Conservation (phyloP, 2,113 vertebrate genomes). For the Percopsis transmontana region DNA sequence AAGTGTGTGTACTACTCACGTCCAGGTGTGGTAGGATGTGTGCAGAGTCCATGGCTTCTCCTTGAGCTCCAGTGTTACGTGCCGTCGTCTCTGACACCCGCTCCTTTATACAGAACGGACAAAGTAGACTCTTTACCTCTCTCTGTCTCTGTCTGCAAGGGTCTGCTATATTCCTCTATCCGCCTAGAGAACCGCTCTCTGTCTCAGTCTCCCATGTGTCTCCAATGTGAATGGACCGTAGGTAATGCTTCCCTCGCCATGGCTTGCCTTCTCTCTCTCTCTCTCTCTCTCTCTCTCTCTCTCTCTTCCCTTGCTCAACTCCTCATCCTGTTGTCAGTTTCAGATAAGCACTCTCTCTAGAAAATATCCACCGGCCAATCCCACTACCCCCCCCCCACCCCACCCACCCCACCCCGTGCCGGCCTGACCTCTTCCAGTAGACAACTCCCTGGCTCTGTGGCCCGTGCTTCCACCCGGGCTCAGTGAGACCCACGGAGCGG, state of each 20-base stretch:
- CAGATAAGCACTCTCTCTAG: constrained; percentile 68
- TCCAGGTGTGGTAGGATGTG: constrained; percentile 79
- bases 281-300: constrained; percentile 19
- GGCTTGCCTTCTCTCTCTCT: constrained; percentile 27
- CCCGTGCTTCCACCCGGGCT: constrained; percentile 51
- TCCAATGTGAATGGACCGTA: constrained; percentile 36
- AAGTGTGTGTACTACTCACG: constrained; percentile 68
- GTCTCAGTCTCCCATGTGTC: constrained; percentile 31
- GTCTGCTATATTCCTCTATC: background rate
- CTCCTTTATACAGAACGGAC: constrained; percentile 66
- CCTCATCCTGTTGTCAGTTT: constrained; percentile 76
- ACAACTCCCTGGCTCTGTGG: constrained; percentile 57
- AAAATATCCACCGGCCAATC: constrained; percentile 62
- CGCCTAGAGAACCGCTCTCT: no score
- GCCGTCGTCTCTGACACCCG: constrained; percentile 50
- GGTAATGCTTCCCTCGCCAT: constrained; percentile 56
- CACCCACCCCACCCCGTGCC: constrained; percentile 32
- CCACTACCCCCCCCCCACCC: background rate
- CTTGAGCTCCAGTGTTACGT: constrained; percentile 83
- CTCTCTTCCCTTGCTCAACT: constrained; percentile 50
- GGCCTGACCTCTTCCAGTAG: constrained; percentile 61
- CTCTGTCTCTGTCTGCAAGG: constrained; percentile 4
- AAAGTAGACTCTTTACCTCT: constrained; percentile 50
- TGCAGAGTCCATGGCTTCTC: constrained; percentile 85
- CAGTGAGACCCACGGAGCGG: constrained; percentile 34